Percentiles rank a stretch among this genome's conserved stretches.
Conservation (phyloP, 2,113 vertebrate species). For the Hippocampus abdominalis region DNA sequence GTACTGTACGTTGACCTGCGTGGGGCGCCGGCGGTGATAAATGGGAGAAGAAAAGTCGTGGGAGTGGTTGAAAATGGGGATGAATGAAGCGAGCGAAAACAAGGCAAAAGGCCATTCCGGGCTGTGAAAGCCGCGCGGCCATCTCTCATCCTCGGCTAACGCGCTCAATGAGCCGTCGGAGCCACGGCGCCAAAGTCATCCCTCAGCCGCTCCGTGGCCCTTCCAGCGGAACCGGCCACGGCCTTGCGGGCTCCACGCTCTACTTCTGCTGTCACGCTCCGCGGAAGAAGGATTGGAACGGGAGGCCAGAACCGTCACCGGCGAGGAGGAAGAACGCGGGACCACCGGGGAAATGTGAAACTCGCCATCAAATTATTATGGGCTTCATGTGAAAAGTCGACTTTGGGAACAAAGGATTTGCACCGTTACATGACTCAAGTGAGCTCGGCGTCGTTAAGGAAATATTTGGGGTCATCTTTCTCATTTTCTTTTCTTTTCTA, state of each 20-base stretch:
- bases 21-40: conserved; percentile 4
- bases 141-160: conserved; percentile 57
- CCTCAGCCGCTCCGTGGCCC: conserved; percentile 60
- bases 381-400: not conserved
- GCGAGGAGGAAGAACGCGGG: not conserved
- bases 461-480: conserved; percentile 48
- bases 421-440: too few relatives aligned
- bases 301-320: conserved; percentile 43
- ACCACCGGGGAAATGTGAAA: conserved; percentile 15
- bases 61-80: conserved; percentile 12
- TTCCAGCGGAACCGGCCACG: conserved; percentile 30
- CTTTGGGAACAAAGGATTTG: too few relatives aligned
- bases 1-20: not conserved
- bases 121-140: conserved; percentile 60
- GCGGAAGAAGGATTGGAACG: conserved; percentile 48
- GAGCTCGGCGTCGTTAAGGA: too few relatives aligned
- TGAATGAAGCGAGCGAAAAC: conserved; percentile 28
- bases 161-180: conserved; percentile 62
- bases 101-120: conserved; percentile 31
- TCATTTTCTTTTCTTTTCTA: conserved; percentile 39
- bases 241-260: conserved; percentile 48
- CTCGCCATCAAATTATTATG: conserved; percentile 22
- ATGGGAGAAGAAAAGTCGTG: conserved; percentile 2
- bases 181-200: conserved; percentile 57
- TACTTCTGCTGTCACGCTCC: conserved; percentile 42